Conservation (phyloP, 1,140 invertebrate genomes). For the Calycopis cecrops region DNA sequence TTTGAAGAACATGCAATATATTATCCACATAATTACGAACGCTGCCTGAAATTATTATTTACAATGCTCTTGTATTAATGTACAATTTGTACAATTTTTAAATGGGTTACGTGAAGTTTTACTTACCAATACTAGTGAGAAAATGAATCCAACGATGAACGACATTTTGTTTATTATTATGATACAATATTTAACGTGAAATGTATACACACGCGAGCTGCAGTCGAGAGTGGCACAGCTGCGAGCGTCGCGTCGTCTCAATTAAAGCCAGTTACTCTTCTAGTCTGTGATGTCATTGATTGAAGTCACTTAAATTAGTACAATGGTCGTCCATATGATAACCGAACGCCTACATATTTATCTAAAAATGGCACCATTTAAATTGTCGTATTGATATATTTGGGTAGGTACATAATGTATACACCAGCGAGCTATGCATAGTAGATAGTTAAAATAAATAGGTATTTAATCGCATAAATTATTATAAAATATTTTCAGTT, state of each 20-base stretch:
- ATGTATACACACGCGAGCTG: constrained; percentile 43
- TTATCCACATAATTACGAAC: constrained; percentile 48
- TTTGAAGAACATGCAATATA: constrained; percentile 62
- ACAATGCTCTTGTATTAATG: constrained; percentile 4
- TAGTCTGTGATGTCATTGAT: constrained; percentile 65
- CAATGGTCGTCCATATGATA: not conserved
- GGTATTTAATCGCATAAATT: too few relatives aligned
- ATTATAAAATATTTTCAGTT: too few relatives aligned
- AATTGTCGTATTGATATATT: too few relatives aligned
- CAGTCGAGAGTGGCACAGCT: constrained; percentile 51
- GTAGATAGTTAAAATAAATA: too few relatives aligned
- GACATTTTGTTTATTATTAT: constrained; percentile 33
- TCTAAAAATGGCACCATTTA: too few relatives aligned
- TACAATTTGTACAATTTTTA: not conserved
- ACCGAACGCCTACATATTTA: too few relatives aligned
- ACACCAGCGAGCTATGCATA: too few relatives aligned
- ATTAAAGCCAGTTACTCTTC: constrained; percentile 63
- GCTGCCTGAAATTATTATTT: constrained; percentile 40
- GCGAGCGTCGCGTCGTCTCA: constrained; percentile 49
- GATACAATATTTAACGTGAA: constrained; percentile 21
- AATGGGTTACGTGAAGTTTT: too few relatives aligned
- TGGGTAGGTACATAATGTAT: too few relatives aligned
- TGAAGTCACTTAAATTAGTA: constrained; percentile 41
- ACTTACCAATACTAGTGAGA: constrained; percentile 57
- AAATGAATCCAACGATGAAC: constrained; percentile 53